Evolutionary conservation across 2,113 vertebrate genomes (phyloP).

Genomic region (Promerops cafer): DNA sequence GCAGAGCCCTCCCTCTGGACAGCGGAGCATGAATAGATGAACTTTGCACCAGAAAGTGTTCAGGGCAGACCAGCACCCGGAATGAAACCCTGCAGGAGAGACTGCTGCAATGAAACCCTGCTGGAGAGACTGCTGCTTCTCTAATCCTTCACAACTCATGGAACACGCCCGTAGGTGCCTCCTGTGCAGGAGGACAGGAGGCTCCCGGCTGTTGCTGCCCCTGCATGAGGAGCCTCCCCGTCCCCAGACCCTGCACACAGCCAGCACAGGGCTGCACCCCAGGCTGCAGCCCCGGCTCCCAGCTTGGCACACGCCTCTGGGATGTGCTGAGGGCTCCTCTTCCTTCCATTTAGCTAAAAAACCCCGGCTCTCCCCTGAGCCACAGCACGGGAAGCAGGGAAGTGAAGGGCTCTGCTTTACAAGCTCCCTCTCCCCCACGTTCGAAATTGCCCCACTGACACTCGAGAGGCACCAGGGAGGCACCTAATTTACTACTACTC

Average conservation of each 20-base stretch:
- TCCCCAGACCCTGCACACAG: background rate
- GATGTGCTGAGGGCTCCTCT: background rate
- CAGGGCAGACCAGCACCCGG: background rate
- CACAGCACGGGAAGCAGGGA: fast-evolving
- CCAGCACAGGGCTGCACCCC: background rate
- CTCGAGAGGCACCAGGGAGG: conserved; percentile 4
- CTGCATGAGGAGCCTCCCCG: background rate
- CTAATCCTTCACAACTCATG: conserved; percentile 60
- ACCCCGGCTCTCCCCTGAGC: background rate
- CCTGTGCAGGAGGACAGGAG: conserved; percentile 29
- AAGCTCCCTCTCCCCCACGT: background rate
- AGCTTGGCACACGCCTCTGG: fast-evolving
- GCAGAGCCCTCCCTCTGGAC: background rate
- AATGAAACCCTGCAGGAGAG: conserved; percentile 49
- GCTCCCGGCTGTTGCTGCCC: background rate
- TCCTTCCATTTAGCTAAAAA: background rate
- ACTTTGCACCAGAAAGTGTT: background rate
- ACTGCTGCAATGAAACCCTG: conserved; percentile 30
- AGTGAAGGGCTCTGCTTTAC: background rate
- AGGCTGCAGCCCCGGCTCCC: background rate
- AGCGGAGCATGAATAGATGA: background rate
- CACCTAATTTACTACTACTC: conserved; percentile 34
- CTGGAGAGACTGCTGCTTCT: conserved; percentile 40
- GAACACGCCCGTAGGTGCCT: background rate
- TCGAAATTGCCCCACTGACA: background rate